Evolutionary conservation across 2,113 vertebrate genomes (phyloP).

Genomic region (Xenopus tropicalis): UCB_Xtro_10.0 CM004446.2:25676501-25677000

Average conservation of each 20-base stretch:
- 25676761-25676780: slow-evolving; percentile 54
- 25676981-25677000: neutral
- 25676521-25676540: slow-evolving; percentile 51
- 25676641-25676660: slow-evolving; percentile 31
- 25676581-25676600: slow-evolving; percentile 47
- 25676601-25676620: slow-evolving; percentile 39
- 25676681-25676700: slow-evolving; percentile 53
- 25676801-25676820: slow-evolving; percentile 49
- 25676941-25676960: slow-evolving; percentile 1
- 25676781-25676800: slow-evolving; percentile 49
- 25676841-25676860: slow-evolving; percentile 48
- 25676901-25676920: slow-evolving; percentile 47
- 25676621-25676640: slow-evolving; percentile 25
- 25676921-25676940: slow-evolving; percentile 47
- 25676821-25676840: slow-evolving; percentile 50
- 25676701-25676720: slow-evolving; percentile 61
- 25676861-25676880: slow-evolving; percentile 24
- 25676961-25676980: neutral
- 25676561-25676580: slow-evolving; percentile 49
- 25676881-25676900: slow-evolving; percentile 30
- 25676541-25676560: slow-evolving; percentile 49
- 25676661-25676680: slow-evolving; percentile 53
- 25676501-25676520: neutral
- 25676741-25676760: slow-evolving; percentile 53
- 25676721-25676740: slow-evolving; percentile 53